Base-by-base conservation (phyloP, 2,888 invertebrate genomes). In the Agrotis segetum region DNA sequence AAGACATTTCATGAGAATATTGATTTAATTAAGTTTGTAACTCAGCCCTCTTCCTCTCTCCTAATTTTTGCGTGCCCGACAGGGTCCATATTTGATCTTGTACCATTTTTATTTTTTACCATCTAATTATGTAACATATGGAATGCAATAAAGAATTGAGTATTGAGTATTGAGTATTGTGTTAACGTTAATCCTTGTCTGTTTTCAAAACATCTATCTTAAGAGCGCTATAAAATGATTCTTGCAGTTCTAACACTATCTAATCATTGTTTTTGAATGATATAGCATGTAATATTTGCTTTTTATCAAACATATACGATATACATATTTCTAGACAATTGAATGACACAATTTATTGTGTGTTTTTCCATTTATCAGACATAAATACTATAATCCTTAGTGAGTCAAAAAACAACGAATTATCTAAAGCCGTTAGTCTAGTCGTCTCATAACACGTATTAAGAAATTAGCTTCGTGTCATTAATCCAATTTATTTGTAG, bases 121-220 rank as follows among this genome's bases (percentile, higher is more conserved):
- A n/a, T n/a, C n/a, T n/a, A n/a, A n/a, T n/a, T n/a, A n/a, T n/a
- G n/a, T n/a, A n/a, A n/a, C n/a, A n/a, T n/a, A n/a, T n/a, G n/a
- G n/a, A n/a, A n/a, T n/a, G n/a, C n/a, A n/a, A n/a, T n/a, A n/a
- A n/a, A n/a, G n/a, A n/a, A n/a, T n/a, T n/a, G n/a, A n/a, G n/a
- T n/a, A n/a, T n/a, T n/a, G n/a, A n/a, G n/a, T n/a, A n/a, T n/a
- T n/a, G n/a, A n/a, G 7, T 34, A 34, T 7, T 49, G 49, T 68
- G 40, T 65, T 73, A 46, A 59, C 59, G 68, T 73, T 73, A 71
- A 84, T 74, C 62, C 29, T 4, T 9, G 11, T 16, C 46, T 76
- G 68, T 83, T 76, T 83, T 71, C 34, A 83, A 58, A 81, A 81
- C 70, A 81, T 62, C 11, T 29, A 71, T 75, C 60, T 58, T 50